Base-by-base conservation (phyloP, 2,797 vertebrate species). In the Pitangus sulphuratus region DNA sequence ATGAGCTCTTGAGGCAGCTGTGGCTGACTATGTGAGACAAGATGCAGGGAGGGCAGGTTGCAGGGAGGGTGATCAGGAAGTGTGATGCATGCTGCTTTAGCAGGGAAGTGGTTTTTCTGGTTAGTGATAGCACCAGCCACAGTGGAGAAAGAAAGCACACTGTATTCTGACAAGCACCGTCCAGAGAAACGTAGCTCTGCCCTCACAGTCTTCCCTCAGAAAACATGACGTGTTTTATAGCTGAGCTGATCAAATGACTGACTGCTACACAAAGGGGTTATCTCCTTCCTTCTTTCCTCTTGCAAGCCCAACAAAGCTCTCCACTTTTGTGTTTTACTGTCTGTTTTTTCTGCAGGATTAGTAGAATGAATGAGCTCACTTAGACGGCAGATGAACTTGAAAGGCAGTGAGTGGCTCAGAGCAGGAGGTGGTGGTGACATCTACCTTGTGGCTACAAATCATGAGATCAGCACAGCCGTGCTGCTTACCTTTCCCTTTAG, bases 61-160 rank as follows among this genome's bases (percentile, higher is more conserved):
- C 8, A 22, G 42, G 25, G 25, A 56, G 82, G 21, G 31, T 1
- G 7, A 70, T 89, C 71, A 82, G 94, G 87, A 91, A 86, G 64
- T 3, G 44, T 56, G 72, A 21, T 14, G 24, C 21, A 25, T 1
- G 2, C 44, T 77, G 54, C 60, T 35, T 9, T 56, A 25, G 30
- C 17, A 56, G 72, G 89, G 84, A 96, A 92, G 94, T 93, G 96
- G 87, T 53, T 95, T 97, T 94, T 87, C 87, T 94, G 56, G 56
- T 83, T 57, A 42, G 39, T 1, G 40, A 35, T 11, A 58, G 12
- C 56, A 42, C 12, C 44, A 74, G 35, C 35, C 58, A 40, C 50
- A 58, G 14, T 6, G 76, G 24, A 33, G 25, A 58, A 80, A 71
- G 66, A 65, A 14, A 76, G 8, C 37, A 76, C 12, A n/a, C 28